Evolutionary conservation across 1,140 invertebrate genomes (phyloP), one percentile per base, ranked within the genome.

Genomic region (Potamilus streckersoni): DNA sequence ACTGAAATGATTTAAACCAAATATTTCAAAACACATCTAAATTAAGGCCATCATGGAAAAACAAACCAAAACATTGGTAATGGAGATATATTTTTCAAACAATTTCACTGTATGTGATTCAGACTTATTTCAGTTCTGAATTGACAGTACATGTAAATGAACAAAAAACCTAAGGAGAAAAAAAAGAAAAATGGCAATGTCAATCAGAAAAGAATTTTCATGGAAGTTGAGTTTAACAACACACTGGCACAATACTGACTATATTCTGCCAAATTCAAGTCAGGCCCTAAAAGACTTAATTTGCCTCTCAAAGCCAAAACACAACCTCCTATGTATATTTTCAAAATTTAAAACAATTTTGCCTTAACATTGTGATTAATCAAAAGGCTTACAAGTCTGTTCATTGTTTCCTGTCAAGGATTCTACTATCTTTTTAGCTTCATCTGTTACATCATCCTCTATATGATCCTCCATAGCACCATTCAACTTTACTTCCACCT

Each of bases 371-470:
- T 66, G 16, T 61, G 6, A 31, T n/a, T 31, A 16, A 76, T 69
- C 59, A 69, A n/a, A 49, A 56, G 23, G 76, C 79, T 80, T 81
- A 84, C 84, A 80, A 56, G 84, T 83, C 67, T 84, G 68, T 69
- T 79, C 79, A 57, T 87, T 84, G 5, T 73, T 79, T 13, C 94
- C 94, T 6, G 94, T 87, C 93, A 96, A 94, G 80, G 94, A 95
- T 89, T 97, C 95, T 16, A 97, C 95, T 82, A 97, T 95, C 90
- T 96, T 96, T 86, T 97, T 97, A 2, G 95, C 96, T 84, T 96
- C 95, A 82, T 96, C 95, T 15, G 94, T 93, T 60, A 89, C 87
- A 31, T 87, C 71, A 67, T 73, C 65, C 58, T 20, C 14, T 58
- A 66, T 57, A 58, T 60, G 62, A 20, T 68, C 57, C 17, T 69